Percentiles rank a stretch among this genome's conserved stretches.
These are phyloP conservation scores for Melanerpes aurifrons DNA, from an alignment of 2,113 vertebrate species.

Conservation along the genomic window DNA sequence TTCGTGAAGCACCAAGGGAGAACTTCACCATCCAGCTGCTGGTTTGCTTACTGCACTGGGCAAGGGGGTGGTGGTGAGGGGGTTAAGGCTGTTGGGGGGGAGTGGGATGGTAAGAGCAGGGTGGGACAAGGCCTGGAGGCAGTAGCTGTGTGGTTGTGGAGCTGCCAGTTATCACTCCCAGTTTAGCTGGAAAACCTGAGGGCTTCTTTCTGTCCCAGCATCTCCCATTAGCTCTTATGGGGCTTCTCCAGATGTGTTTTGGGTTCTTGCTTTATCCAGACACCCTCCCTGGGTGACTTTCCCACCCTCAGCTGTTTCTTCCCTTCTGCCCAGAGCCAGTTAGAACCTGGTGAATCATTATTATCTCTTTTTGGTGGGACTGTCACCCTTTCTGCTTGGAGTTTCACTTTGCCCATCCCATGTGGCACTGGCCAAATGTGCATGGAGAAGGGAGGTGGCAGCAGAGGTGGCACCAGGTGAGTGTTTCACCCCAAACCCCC, in stretches of 20 bases:
- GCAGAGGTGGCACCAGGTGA: background rate
- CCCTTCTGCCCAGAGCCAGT: background rate
- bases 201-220: background rate
- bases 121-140: background rate
- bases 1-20: fast-evolving
- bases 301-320: background rate
- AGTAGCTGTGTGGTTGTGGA: fast-evolving
- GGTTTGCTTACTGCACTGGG: fast-evolving
- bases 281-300: background rate
- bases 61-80: no score
- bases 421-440: fast-evolving
- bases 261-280: no score
- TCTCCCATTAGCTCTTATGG: background rate
- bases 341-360: background rate
- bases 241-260: background rate
- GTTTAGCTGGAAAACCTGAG: background rate
- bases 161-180: background rate
- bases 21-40: background rate
- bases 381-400: background rate
- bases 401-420: background rate
- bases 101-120: no score
- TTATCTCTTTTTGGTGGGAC: background rate
- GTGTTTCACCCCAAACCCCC: background rate
- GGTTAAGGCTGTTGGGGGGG: background rate
- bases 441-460: fast-evolving